Conservation (phyloP, 1,140 invertebrate genomes). For the Calliopsis andreniformis region DNA sequence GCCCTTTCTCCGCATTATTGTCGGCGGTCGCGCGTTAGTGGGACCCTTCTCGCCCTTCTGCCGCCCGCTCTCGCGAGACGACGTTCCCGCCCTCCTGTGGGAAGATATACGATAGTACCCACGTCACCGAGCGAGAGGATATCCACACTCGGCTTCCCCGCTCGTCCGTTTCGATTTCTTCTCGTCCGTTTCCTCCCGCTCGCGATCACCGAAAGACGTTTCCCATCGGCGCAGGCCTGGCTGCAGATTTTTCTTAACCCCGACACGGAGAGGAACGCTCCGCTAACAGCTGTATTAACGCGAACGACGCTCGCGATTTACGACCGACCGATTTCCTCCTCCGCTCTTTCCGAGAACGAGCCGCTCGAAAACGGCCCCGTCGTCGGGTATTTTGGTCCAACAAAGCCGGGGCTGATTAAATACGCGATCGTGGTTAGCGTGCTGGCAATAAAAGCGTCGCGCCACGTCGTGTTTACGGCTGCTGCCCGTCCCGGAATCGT, state of each 20-base stretch:
- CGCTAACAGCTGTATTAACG: background rate
- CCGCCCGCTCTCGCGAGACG: slow-evolving; percentile 42
- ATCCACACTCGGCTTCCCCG: slow-evolving; percentile 38
- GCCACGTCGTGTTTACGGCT: slow-evolving; percentile 46
- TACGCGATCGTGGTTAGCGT: slow-evolving; percentile 40
- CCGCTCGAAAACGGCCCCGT: slow-evolving; percentile 23
- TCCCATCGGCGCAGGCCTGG: background rate
- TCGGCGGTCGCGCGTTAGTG: slow-evolving; percentile 69
- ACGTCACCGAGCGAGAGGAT: slow-evolving; percentile 38
- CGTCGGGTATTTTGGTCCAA: slow-evolving; percentile 41
- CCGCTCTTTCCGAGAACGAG: background rate
- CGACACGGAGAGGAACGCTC: background rate
- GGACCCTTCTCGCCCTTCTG: slow-evolving; percentile 63
- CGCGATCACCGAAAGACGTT: background rate
- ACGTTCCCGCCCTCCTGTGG: slow-evolving; percentile 51
- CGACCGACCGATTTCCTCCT: background rate
- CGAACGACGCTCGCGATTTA: slow-evolving; percentile 20
- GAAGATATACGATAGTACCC: slow-evolving; percentile 52
- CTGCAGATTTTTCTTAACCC: background rate
- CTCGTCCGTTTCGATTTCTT: slow-evolving; percentile 26
- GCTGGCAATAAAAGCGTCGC: slow-evolving; percentile 46
- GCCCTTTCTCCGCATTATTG: slow-evolving; percentile 66
- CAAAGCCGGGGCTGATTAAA: slow-evolving; percentile 54
- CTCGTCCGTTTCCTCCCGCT: background rate
- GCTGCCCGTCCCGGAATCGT: background rate